Evolutionary conservation across 1,140 invertebrate species (phyloP).

Genomic region (Listronotus oregonensis): DNA sequence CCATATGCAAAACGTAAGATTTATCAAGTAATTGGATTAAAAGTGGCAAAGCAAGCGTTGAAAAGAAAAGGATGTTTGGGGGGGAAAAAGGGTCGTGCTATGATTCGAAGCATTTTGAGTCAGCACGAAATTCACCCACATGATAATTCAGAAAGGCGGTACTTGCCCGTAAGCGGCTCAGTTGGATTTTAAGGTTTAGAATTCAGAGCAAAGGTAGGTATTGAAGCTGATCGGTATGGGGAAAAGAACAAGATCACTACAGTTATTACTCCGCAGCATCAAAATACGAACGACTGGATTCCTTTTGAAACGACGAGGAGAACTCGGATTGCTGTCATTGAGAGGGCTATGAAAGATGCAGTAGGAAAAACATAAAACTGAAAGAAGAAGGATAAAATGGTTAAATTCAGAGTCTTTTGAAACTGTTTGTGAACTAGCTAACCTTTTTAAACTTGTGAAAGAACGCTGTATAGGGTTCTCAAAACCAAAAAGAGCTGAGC

Average conservation of each 20-base stretch:
- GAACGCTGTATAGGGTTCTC: too few relatives aligned
- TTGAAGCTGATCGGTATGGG: background rate
- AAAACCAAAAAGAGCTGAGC: too few relatives aligned
- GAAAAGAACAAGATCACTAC: background rate
- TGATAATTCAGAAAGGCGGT: background rate
- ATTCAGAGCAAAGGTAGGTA: background rate
- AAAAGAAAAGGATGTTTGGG: background rate
- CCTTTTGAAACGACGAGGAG: background rate
- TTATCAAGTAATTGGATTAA: conserved; percentile 2
- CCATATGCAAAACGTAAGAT: conserved; percentile 2
- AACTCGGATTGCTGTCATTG: background rate
- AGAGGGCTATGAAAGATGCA: too few relatives aligned
- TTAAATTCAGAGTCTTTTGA: too few relatives aligned
- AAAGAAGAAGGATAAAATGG: too few relatives aligned
- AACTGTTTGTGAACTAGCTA: too few relatives aligned
- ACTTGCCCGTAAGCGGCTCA: background rate
- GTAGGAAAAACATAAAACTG: too few relatives aligned
- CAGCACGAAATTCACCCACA: background rate
- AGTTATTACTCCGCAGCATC: background rate
- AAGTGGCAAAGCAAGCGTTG: conserved; percentile 5
- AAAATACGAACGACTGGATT: background rate
- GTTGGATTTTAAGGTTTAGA: background rate
- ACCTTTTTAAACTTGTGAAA: too few relatives aligned
- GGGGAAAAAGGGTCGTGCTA: background rate
- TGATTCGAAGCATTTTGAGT: background rate